These are phyloP conservation scores for Formica selysi DNA, from an alignment of 1,140 invertebrate genomes.

Conservation along the genomic window DNA sequence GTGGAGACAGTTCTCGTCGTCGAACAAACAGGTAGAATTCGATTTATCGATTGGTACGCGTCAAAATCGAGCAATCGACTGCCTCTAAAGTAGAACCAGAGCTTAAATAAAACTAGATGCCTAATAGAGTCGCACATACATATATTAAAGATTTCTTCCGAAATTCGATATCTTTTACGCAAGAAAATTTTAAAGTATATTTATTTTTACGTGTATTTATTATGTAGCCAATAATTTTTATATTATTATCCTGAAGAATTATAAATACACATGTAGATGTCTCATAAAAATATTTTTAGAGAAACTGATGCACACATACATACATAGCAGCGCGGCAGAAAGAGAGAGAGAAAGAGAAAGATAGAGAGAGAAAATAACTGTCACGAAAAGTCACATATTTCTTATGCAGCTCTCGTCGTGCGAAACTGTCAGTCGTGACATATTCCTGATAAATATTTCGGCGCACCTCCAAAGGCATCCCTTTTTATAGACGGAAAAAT, in stretches of 20 bases:
- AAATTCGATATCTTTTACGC: not conserved
- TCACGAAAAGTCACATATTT: conserved; percentile 21
- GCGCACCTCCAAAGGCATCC: conserved; percentile 5
- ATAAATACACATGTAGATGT: not conserved
- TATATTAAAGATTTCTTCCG: not conserved
- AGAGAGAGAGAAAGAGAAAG: not conserved
- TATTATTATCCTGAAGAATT: not conserved
- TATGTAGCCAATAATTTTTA: not conserved
- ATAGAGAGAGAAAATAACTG: not conserved
- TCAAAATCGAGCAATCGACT: conserved; percentile 72
- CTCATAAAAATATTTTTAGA: not conserved
- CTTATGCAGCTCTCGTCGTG: conserved; percentile 15
- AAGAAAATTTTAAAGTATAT: not conserved
- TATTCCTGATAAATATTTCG: conserved; percentile 57
- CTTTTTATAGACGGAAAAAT: conserved; percentile 42
- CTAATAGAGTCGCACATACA: not conserved
- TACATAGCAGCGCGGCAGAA: no score
- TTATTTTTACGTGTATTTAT: not conserved
- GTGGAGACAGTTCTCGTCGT: conserved; percentile 43
- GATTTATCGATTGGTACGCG: conserved; percentile 73
- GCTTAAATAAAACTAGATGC: conserved; percentile 16
- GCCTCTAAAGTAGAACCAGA: conserved; percentile 32
- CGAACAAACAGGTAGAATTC: conserved; percentile 75
- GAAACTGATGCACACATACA: not conserved
- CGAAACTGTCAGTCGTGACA: conserved; percentile 45